Conservation (phyloP, 2,113 vertebrate genomes). For the Puffinus mauretanicus region DNA sequence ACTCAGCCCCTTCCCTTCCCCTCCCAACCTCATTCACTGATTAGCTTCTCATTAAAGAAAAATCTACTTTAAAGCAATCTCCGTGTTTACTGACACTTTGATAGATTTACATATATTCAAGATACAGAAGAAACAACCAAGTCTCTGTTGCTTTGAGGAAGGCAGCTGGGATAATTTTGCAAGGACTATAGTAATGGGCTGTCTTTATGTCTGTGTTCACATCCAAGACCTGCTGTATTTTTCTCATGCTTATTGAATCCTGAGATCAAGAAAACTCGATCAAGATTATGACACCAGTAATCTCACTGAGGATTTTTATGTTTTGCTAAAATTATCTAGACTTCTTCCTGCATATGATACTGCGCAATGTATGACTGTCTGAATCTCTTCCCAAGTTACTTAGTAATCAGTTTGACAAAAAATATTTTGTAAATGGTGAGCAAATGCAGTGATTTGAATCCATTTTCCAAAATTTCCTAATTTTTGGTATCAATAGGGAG, state of each 20-base stretch:
- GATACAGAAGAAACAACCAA: conserved; percentile 42
- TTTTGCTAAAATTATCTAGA: background rate
- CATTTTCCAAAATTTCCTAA: background rate
- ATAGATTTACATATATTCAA: conserved; percentile 60
- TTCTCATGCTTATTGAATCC: background rate
- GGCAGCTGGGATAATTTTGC: conserved; percentile 34
- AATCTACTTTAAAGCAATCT: conserved; percentile 17
- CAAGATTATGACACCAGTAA: background rate
- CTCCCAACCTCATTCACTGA: background rate
- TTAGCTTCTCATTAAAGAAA: conserved; percentile 55
- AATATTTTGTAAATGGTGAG: background rate
- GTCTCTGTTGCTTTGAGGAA: conserved; percentile 53
- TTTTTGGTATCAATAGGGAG: background rate
- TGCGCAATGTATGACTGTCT: background rate
- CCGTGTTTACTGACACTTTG: conserved; percentile 53
- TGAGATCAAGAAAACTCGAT: background rate
- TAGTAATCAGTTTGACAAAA: background rate
- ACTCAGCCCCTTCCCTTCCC: background rate
- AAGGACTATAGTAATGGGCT: background rate
- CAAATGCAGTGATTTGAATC: background rate
- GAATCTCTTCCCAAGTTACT: background rate
- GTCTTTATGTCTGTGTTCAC: background rate
- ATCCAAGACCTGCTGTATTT: background rate
- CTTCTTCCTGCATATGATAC: background rate
- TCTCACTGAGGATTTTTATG: background rate